Evolutionary conservation across 1,140 invertebrate genomes (phyloP).

Genomic region (Brachystomella parvula): DNA sequence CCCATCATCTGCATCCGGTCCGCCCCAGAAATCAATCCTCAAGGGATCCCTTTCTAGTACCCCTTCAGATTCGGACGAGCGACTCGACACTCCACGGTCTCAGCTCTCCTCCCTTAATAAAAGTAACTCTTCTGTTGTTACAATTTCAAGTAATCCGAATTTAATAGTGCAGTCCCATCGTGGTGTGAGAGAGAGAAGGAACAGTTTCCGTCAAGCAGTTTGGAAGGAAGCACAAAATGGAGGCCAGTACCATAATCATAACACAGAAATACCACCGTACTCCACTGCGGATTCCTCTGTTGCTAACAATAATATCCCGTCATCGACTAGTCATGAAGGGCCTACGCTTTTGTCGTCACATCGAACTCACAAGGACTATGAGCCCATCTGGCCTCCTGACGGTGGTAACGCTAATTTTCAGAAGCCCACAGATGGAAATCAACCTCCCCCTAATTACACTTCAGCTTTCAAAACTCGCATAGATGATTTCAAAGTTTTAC

Average conservation of each 20-base stretch:
- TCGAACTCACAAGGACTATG: conserved; percentile 31
- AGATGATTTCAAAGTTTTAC: conserved; percentile 26
- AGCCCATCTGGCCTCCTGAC: conserved; percentile 35
- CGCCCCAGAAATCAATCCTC: conserved; percentile 21
- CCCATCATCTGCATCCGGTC: too few species aligned
- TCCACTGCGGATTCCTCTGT: too few species aligned
- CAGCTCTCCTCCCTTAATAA: background rate
- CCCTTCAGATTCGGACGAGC: conserved; percentile 34
- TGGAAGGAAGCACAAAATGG: conserved; percentile 38
- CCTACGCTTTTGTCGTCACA: background rate
- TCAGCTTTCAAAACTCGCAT: background rate
- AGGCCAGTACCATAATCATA: conserved; percentile 7
- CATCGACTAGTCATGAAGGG: background rate
- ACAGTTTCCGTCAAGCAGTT: conserved; percentile 45
- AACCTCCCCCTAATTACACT: background rate
- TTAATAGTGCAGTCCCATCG: conserved; percentile 25
- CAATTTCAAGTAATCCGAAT: background rate
- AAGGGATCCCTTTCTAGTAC: conserved; percentile 33
- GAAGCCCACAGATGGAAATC: background rate
- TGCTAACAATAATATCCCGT: too few species aligned
- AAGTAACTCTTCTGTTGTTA: background rate
- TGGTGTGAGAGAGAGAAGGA: conserved; percentile 42
- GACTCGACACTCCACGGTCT: conserved; percentile 6
- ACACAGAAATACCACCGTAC: too few species aligned
- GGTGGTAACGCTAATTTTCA: background rate